Evolutionary conservation across 2,797 vertebrate species (phyloP).

Genomic region (Lates japonicus): DNA sequence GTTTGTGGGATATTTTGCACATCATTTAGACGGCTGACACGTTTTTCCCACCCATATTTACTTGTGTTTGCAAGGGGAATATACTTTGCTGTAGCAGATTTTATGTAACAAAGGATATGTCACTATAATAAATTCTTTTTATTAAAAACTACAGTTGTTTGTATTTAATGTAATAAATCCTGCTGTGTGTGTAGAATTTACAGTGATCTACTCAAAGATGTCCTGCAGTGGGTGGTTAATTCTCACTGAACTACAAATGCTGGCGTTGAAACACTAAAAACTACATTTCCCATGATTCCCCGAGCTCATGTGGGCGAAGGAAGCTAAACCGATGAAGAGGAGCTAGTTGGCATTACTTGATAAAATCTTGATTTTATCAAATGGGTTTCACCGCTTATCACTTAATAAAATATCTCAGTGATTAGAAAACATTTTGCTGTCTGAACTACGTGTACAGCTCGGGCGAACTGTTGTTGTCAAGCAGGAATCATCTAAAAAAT

Average conservation of each 20-base stretch:
- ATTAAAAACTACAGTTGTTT: slow-evolving; percentile 88
- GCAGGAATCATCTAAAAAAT: slow-evolving; percentile 87
- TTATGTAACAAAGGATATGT: slow-evolving; percentile 95
- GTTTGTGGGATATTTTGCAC: slow-evolving; percentile 92
- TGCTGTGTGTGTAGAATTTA: slow-evolving; percentile 32
- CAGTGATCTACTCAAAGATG: neutral
- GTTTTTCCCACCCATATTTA: slow-evolving; percentile 89
- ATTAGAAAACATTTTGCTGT: slow-evolving; percentile 12
- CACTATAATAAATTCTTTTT: slow-evolving; percentile 96
- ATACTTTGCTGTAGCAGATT: slow-evolving; percentile 96
- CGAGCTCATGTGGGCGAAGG: slow-evolving; percentile 74
- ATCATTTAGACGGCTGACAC: slow-evolving; percentile 89
- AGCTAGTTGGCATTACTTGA: slow-evolving; percentile 80
- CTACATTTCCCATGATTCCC: slow-evolving; percentile 82
- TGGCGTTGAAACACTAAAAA: slow-evolving; percentile 19
- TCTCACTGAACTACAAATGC: neutral
- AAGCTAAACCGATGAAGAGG: slow-evolving; percentile 75
- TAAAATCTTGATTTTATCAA: slow-evolving; percentile 79
- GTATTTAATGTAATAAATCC: slow-evolving; percentile 85
- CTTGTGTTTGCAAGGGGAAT: slow-evolving; percentile 92
- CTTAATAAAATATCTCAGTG: slow-evolving; percentile 28
- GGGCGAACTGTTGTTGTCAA: slow-evolving; percentile 37
- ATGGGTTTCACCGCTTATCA: slow-evolving; percentile 28
- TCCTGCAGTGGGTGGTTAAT: neutral
- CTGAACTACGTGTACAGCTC: neutral